Evolutionary conservation across 2,888 invertebrate genomes (phyloP), one percentile per base, ranked within the genome.

Genomic region (Dryobotodes eremita): DNA sequence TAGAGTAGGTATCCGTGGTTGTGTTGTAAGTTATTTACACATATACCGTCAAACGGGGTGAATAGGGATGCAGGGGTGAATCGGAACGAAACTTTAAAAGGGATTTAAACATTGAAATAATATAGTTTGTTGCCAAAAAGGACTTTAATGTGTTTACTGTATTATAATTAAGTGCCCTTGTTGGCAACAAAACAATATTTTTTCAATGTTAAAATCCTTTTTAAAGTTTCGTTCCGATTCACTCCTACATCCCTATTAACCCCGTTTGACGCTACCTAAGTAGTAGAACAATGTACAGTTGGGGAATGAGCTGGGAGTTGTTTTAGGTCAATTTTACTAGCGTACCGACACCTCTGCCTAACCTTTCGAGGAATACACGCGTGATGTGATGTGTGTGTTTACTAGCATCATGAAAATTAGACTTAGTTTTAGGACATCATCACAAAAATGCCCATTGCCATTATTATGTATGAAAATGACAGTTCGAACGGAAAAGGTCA

Each of bases 1-100:
- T 59, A 72, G 7, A 72, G 42, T n/a, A n/a, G n/a, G n/a, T 66
- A 62, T 75, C 64, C 53, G 80, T 66, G 81, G 71, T 62, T 71
- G 75, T 68, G 71, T 75, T 71, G 31, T 71, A 13, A 64, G 36
- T 68, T 71, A 26, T 31, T n/a, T 46, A 79, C 50, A 53, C 20
- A 26, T 59, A 26, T 7, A 36, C n/a, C n/a, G n/a, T n/a, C n/a
- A n/a, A n/a, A n/a, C n/a, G n/a, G n/a, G n/a, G n/a, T n/a, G n/a
- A n/a, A n/a, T n/a, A n/a, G n/a, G n/a, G n/a, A n/a, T n/a, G n/a
- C n/a, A n/a, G n/a, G n/a, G n/a, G n/a, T n/a, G n/a, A n/a, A n/a
- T n/a, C n/a, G n/a, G n/a, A n/a, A n/a, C n/a, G n/a, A n/a, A n/a
- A n/a, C n/a, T n/a, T n/a, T n/a, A n/a, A n/a, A n/a, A n/a, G n/a